A percentile compares a stretch with the other conserved stretches of the same genome.
Conservation (phyloP, 2,797 vertebrate genomes). For the Acanthurus lineatus region DNA sequence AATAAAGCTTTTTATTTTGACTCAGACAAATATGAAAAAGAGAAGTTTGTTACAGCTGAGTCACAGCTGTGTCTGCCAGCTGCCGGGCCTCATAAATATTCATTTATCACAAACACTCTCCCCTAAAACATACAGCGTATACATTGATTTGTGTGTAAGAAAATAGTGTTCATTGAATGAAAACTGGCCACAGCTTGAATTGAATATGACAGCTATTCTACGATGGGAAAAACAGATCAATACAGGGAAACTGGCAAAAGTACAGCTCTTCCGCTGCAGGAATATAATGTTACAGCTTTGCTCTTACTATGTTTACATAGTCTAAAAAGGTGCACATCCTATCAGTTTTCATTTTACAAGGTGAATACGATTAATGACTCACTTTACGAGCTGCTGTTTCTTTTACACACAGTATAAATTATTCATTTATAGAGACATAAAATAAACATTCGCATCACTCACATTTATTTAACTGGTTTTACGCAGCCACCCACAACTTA, state of each 20-base stretch:
- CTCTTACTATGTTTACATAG: neutral
- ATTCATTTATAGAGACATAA: neutral
- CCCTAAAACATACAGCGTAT: neutral
- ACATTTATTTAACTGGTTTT: neutral
- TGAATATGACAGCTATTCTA: slow-evolving; percentile 28
- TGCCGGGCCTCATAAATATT: neutral
- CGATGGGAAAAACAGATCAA: slow-evolving; percentile 55
- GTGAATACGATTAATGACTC: neutral
- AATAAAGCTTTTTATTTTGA: neutral
- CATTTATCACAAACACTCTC: neutral
- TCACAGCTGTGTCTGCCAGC: slow-evolving; percentile 14
- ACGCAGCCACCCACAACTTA: neutral
- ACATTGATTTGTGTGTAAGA: neutral
- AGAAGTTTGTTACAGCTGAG: slow-evolving; percentile 5
- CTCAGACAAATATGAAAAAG: neutral
- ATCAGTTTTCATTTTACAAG: neutral
- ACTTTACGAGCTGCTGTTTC: neutral
- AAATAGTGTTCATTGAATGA: neutral
- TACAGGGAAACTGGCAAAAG: neutral
- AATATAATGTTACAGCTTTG: neutral
- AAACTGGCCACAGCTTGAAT: slow-evolving; percentile 22
- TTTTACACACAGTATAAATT: neutral
- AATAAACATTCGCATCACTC: neutral
- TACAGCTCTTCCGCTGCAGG: neutral
- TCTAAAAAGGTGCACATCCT: neutral